phyloP scores from a whole-genome alignment of 2,888 invertebrate genomes.

The Phragmatobia fuliginosa region DNA sequence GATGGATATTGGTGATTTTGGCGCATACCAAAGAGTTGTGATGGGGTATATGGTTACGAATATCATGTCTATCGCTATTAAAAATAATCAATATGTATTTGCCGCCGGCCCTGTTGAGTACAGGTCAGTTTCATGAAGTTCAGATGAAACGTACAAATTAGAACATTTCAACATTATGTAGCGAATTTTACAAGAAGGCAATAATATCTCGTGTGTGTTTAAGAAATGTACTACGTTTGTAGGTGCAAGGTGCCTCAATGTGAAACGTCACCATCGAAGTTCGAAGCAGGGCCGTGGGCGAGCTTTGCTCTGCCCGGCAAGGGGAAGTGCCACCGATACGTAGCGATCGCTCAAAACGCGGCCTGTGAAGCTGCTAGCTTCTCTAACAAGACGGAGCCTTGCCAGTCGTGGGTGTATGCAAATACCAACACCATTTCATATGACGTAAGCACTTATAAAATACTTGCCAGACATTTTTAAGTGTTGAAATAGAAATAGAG shows the following conservation, averaged over 20 bases:
- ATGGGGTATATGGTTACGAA: neutral
- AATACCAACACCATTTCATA: conserved; percentile 1
- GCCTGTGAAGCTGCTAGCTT: conserved; percentile 2
- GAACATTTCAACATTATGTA: neutral
- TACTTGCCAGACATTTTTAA: neutral
- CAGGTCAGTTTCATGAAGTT: neutral
- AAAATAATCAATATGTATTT: conserved; percentile 16
- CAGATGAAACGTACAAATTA: neutral
- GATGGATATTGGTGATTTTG: neutral
- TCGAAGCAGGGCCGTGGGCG: neutral
- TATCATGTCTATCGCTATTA: neutral
- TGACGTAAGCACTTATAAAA: conserved; percentile 3
- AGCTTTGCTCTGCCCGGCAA: conserved; percentile 4
- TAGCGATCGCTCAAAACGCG: neutral
- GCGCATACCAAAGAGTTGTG: conserved; percentile 1
- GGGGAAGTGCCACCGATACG: conserved; percentile 3
- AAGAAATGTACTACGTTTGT: neutral
- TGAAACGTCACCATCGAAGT: conserved; percentile 1
- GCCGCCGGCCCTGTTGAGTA: conserved; percentile 5
- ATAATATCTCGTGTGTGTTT: neutral
- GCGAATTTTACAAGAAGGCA: neutral
- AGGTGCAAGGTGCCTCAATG: conserved; percentile 13
- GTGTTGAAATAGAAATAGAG: neutral
- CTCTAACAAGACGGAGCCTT: conserved; percentile 4
- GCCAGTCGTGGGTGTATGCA: conserved; percentile 8